Conservation (phyloP, 2,113 vertebrate species). For the Pituophis catenifer region DNA sequence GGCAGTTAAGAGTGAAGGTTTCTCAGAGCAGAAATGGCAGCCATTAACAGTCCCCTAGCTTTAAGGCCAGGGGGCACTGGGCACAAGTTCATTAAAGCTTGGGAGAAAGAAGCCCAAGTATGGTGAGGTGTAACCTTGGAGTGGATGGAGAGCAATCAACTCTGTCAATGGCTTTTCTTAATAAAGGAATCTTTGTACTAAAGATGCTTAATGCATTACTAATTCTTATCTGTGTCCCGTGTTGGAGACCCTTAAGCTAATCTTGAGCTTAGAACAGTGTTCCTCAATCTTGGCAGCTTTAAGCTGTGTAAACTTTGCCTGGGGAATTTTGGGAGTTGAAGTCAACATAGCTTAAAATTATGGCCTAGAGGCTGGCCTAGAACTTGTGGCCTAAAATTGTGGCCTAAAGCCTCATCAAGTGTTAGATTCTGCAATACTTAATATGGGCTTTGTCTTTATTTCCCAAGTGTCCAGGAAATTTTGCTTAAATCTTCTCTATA, state of each 20-base stretch:
- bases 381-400: too few relatives aligned
- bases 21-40: neutral
- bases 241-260: neutral
- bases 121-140: neutral
- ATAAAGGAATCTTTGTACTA: neutral
- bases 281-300: too few relatives aligned
- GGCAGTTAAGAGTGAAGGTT: neutral
- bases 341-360: too few relatives aligned
- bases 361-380: neutral
- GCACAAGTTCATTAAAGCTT: neutral
- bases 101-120: neutral
- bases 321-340: too few relatives aligned
- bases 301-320: too few relatives aligned
- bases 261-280: neutral
- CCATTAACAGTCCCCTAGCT: neutral
- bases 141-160: neutral
- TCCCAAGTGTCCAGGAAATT: neutral
- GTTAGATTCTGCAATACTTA: neutral
- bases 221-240: neutral
- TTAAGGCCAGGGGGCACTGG: neutral
- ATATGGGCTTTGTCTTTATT: neutral
- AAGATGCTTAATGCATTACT: neutral
- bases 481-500: neutral
- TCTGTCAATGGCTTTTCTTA: neutral
- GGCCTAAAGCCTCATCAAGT: neutral